phyloP scores from a whole-genome alignment of 2,888 invertebrate species.

The Tachina lurida region DNA sequence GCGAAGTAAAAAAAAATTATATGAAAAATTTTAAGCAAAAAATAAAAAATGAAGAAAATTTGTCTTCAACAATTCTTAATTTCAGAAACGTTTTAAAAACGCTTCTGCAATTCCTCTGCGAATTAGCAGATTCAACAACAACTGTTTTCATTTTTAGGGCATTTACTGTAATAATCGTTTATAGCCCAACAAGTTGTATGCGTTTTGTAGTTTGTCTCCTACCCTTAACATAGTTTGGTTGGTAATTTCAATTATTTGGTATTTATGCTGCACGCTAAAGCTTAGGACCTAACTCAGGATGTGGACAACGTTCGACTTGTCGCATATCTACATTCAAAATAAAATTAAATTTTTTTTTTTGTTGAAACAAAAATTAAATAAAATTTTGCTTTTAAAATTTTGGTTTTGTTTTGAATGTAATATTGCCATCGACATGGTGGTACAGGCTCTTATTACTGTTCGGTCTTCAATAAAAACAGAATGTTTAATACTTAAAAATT shows the following conservation, averaged over 20 bases:
- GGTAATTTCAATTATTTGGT: neutral
- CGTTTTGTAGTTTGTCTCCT: conserved; percentile 8
- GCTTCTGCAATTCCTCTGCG: conserved; percentile 39
- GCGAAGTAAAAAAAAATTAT: neutral
- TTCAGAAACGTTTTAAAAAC: conserved; percentile 33
- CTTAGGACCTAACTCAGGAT: no score
- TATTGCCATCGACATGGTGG: no score
- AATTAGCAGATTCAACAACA: neutral
- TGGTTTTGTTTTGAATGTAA: no score
- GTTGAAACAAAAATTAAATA: no score
- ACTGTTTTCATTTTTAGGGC: conserved; percentile 23
- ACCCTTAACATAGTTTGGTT: neutral
- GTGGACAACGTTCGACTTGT: no score
- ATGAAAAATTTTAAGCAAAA: conserved; percentile 14
- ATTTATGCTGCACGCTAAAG: neutral
- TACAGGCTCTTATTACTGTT: no score
- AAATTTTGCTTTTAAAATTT: no score
- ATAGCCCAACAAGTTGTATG: conserved; percentile 40
- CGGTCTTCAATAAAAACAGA: no score
- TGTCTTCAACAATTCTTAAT: conserved; percentile 5
- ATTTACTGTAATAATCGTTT: conserved; percentile 60
- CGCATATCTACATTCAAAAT: no score
- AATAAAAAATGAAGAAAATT: conserved; percentile 16
- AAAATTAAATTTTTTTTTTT: no score
- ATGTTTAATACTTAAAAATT: no score